Base-by-base conservation (phyloP, 1,140 invertebrate genomes). In the Mesaphorura yosii region DNA sequence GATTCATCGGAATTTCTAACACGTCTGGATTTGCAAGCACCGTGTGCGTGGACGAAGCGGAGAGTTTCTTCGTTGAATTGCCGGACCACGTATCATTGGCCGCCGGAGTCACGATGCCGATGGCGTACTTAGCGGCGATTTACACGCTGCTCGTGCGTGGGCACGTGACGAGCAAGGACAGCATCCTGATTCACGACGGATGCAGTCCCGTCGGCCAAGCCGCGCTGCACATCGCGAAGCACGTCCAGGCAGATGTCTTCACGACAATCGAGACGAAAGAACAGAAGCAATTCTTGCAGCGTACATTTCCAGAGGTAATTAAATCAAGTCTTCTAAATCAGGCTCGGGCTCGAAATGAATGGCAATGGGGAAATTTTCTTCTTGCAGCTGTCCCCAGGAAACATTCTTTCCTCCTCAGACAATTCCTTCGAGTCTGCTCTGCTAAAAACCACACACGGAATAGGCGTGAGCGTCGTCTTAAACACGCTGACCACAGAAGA, bases 131-230 rank as follows among this genome's bases (percentile, higher is more conserved):
- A 66, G 75, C n/a, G 40, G 55, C 81, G 38, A 96, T 94, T 69
- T 97, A 96, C 70, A 88, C 90, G 6, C 71, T 97, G 10, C 68
- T 84, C 28, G 79, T 93, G 22, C 76, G 93, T 60, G 93, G 91
- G 38, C 71, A 78, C 55, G 78, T 98, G 72, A 77, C 76, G 64
- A 73, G 76, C 51, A 90, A 89, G 2, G 88, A 97, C 64, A 78
- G 76, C 31, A 76, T 97, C 23, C 76, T 98, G 1, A 85, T 98
- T 60, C 93, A 97, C 67, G 89, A 93, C 51, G 93, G 93, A 58
- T 84, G 86, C 60, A 93, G 93, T 59, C 93, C 90, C 64, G 91
- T 97, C 20, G 93, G 93, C 5, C 88, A 93, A 72, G 92, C 92
- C 6, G 88, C 91, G 55, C 95, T 97, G 61, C 75, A 86, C 4